Percentiles rank a stretch among this genome's conserved stretches.
phyloP scores from a whole-genome alignment of 2,113 vertebrate genomes.

The Eurypyga helias region DNA sequence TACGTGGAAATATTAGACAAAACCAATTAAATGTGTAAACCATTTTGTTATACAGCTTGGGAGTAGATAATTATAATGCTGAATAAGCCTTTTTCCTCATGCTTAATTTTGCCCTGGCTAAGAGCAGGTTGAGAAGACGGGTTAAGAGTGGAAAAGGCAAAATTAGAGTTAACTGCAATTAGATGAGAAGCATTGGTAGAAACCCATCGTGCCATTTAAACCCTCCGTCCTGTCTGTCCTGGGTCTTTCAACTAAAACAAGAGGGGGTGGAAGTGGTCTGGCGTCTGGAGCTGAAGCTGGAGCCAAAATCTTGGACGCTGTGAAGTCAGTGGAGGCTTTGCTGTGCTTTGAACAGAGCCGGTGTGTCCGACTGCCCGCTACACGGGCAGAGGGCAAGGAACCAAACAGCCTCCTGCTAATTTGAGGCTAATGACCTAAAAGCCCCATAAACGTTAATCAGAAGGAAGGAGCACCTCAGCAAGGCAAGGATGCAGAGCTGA shows the following conservation, averaged over 20 bases:
- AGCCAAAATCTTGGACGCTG: neutral
- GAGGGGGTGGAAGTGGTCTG: neutral
- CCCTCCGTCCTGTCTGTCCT: constrained; percentile 17
- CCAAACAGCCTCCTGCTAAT: neutral
- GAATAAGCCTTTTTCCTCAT: constrained; percentile 58
- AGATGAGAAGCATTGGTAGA: neutral
- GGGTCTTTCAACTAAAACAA: neutral
- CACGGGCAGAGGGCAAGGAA: neutral
- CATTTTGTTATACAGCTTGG: constrained; percentile 64
- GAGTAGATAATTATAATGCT: constrained; percentile 46
- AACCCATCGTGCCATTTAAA: constrained; percentile 26
- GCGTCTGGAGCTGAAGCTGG: neutral
- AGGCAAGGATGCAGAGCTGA: neutral
- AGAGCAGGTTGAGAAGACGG: neutral
- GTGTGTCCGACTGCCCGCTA: neutral
- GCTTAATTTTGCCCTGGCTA: constrained; percentile 42
- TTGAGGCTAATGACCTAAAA: neutral
- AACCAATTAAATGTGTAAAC: constrained; percentile 51
- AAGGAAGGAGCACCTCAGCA: neutral
- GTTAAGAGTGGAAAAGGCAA: constrained; percentile 36
- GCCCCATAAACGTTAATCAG: neutral
- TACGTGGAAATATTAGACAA: constrained; percentile 44
- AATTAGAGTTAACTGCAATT: neutral
- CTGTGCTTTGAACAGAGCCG: neutral
- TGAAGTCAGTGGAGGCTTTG: constrained; percentile 8